Evolutionary conservation across 2,113 vertebrate species (phyloP).

Genomic region (Catharus minimus): DNA sequence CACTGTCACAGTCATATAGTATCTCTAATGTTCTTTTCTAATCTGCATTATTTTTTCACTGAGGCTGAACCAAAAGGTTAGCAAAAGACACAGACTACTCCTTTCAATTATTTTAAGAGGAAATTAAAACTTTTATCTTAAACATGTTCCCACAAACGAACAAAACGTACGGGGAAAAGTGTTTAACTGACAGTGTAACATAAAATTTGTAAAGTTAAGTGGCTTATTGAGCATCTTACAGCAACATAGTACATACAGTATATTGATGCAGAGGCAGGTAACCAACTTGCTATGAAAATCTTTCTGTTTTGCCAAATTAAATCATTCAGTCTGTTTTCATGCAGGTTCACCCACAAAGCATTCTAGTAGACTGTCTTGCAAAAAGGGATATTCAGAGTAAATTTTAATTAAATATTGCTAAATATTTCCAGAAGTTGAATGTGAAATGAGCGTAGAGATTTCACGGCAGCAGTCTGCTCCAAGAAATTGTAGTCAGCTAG

Average conservation of each 20-base stretch:
- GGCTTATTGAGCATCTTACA: neutral
- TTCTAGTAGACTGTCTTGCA: neutral
- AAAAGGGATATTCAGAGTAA: neutral
- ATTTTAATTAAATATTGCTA: constrained; percentile 12
- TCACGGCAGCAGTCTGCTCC: neutral
- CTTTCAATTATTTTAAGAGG: neutral
- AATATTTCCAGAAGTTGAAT: constrained; percentile 25
- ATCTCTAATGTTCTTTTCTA: neutral
- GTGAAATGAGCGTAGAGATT: neutral
- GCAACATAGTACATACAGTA: neutral
- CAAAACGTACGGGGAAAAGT: fast-evolving
- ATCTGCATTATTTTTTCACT: neutral
- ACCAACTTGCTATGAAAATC: neutral
- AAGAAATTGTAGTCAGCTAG: neutral
- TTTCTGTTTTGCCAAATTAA: neutral
- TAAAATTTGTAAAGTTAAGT: neutral
- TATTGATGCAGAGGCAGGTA: neutral
- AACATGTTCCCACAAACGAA: neutral
- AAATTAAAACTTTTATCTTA: neutral
- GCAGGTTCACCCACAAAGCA: neutral
- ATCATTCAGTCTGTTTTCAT: neutral
- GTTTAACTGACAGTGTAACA: neutral
- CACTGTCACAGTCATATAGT: neutral
- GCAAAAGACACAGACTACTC: neutral
- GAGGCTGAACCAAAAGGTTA: neutral